Base-by-base conservation (phyloP, 2,888 invertebrate species). In the Oscheius myriophilus region DNA sequence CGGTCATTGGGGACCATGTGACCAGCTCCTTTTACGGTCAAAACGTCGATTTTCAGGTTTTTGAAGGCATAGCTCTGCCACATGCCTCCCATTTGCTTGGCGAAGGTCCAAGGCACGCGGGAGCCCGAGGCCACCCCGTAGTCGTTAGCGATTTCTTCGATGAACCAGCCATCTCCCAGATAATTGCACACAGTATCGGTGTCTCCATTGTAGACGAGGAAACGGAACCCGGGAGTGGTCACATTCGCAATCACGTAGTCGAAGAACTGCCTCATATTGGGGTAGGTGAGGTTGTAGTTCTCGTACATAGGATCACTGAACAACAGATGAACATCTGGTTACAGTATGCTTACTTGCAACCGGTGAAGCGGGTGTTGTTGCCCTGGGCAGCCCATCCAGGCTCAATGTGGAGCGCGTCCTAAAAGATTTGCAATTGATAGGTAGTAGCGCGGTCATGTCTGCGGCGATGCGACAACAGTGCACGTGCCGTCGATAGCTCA, bases 51-150 rank as follows among this genome's bases (percentile, higher is more conserved):
- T 1, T 39, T 58, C 33, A 69, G 42, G 1, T 25, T 21, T 16
- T 45, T 54, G 33, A 51, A 51, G 11, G 55, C n/a, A 46, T 63
- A 69, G 11, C 54, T 55, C 53, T 57, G 64, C 11, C 70, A 63
- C 65, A 69, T 83, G 21, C 83, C 83, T 49, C 82, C 82, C 16
- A 77, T 51, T 66, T 82, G 82, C 39, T 75, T 33, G 57, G 43
- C 62, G 71, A 74, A 80, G 42, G 66, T 73, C 80, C 80, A 80
- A 14, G 73, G 74, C 4, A 33, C 33, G 4, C 33, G 3, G 33
- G 33, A 33, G 33, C 33, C 33, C 3, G 33, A 33, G 33, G 33
- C 33, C 33, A 33, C 33, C 9, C 33, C 33, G 33, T 33, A 33
- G 33, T 45, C 18, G 21, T 55, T 52, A 26, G 65, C 65, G 11